Base-by-base conservation (phyloP, 2,797 vertebrate species). In the Pangasius djambal region DNA sequence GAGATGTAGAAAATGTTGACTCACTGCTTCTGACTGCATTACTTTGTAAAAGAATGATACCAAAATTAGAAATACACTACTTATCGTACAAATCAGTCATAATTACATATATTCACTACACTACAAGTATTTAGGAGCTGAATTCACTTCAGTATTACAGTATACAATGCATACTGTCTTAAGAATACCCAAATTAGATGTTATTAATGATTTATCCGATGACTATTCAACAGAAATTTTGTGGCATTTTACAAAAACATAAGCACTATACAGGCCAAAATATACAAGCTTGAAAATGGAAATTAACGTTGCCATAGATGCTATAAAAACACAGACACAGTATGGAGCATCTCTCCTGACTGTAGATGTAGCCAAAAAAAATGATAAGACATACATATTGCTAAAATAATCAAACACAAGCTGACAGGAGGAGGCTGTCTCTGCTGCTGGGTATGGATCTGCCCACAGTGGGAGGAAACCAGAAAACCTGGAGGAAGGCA, bases 1-100 rank as follows among this genome's bases (percentile, higher is more conserved):
- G 85, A 31, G 22, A 72, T 57, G 25, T 59, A 86, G 67, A 74
- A 86, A 55, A 25, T 44, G 69, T 34, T 86, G 69, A 40, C 22
- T 86, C 9, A 12, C 8, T 85, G 7, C 63, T 85, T n/a, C 28
- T 65, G 40, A 50, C 40, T 83, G 13, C 40, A 65, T n/a, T n/a
- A 48, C 13, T 65, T 44, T 65, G 16, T 8, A 4, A 44, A 84
- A 12, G 22, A 44, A 83, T 40, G 5, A 25, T 61, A 28, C 15
- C 28, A 34, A 69, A 52, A 48, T 18, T 65, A 63, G 18, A 61
- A 61, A 82, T 57, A 9, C 34, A 83, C 37, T 25, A 15, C 37
- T 83, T n/a, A 34, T 4, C 3, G 12, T 44, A 1, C 40, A n/a
- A 28, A 20, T 31, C 4, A 31, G 18, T 40, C 61, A 44, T 65